Base-by-base conservation (phyloP, 2,113 vertebrate species). In the Ameiurus melas region DNA sequence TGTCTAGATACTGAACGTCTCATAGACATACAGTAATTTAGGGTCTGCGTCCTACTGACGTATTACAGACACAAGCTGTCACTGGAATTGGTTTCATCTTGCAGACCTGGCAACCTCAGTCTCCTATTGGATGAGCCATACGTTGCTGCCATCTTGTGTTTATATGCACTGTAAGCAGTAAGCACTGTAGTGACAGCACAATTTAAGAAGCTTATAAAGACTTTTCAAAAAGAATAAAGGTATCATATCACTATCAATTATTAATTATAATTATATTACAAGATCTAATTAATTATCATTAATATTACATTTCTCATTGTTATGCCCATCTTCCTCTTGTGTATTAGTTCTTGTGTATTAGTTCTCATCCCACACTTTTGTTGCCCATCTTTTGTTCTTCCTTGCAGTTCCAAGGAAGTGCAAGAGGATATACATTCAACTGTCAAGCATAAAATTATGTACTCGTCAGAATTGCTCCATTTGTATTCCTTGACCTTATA, bases 141-240 rank as follows among this genome's bases (percentile, higher is more conserved):
- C 60, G 8, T 68, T 86, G 47, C 85, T 86, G 85, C 85, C 85
- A 86, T 55, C 85, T 77, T 86, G 71, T 78, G 85, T 75, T 85
- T 39, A 43, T 33, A 73, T 39, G 2, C 13, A 13, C 12, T 75
- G 30, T 17, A 16, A 30, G 27, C 2, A 27, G 1, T 57, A 27
- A 57, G 19, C 17, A 20, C 30, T 39, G n/a, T 36, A 78, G 12
- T 16, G 43, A n/a, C 47, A 77, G 4, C 73, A 47, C 39, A 77
- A 5, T 47, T 43, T 47, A 25, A 70, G n/a, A 16, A 70, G 6
- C 68, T 4, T n/a, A 33, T 13, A 71, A 71, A 75, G 19, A 75
- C 27, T 53, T 5, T 14, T 7, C 7, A 6, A 33, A 78, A 77
- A 53, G 25, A 78, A 16, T 17, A n/a, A 79, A 7, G 20, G 5